Conservation (phyloP, 2,888 invertebrate species). For the Pristionchus arcanus region DNA sequence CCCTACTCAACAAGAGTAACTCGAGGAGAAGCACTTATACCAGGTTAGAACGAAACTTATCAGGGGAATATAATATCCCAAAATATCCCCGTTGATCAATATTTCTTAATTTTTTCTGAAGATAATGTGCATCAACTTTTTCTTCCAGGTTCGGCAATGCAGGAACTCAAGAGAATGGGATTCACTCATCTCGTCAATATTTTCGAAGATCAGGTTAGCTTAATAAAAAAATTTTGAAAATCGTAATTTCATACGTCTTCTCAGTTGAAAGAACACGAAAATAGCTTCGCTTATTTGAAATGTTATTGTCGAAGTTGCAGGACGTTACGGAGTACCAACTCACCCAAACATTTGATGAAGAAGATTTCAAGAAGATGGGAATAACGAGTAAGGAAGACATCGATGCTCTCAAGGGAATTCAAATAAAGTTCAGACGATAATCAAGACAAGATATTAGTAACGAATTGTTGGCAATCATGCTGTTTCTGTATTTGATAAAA, state of each 20-base stretch:
- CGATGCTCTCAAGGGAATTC: slow-evolving; percentile 29
- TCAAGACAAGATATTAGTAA: background rate
- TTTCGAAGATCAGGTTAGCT: slow-evolving; percentile 36
- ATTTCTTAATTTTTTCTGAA: background rate
- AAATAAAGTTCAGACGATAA: background rate
- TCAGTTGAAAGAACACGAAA: background rate
- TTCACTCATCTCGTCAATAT: slow-evolving; percentile 1
- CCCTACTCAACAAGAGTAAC: slow-evolving; percentile 5
- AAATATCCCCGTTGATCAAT: background rate
- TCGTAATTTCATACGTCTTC: background rate
- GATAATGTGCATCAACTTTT: background rate
- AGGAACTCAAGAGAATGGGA: slow-evolving; percentile 1
- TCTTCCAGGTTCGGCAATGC: slow-evolving; percentile 1
- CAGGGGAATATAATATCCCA: background rate
- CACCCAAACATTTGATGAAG: slow-evolving; percentile 40
- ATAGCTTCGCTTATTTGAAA: background rate
- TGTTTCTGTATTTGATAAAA: too few relatives aligned
- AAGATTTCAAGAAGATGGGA: slow-evolving; percentile 56
- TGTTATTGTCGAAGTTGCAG: slow-evolving; percentile 25
- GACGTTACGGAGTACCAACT: slow-evolving; percentile 47
- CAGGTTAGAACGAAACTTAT: background rate
- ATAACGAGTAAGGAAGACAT: slow-evolving; percentile 28
- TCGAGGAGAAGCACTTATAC: background rate
- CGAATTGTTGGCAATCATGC: background rate
- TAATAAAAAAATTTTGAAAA: background rate